Evolutionary conservation across 1,140 invertebrate species (phyloP), one percentile per base, ranked within the genome.

Genomic region (Tetraneura akinire): DNA sequence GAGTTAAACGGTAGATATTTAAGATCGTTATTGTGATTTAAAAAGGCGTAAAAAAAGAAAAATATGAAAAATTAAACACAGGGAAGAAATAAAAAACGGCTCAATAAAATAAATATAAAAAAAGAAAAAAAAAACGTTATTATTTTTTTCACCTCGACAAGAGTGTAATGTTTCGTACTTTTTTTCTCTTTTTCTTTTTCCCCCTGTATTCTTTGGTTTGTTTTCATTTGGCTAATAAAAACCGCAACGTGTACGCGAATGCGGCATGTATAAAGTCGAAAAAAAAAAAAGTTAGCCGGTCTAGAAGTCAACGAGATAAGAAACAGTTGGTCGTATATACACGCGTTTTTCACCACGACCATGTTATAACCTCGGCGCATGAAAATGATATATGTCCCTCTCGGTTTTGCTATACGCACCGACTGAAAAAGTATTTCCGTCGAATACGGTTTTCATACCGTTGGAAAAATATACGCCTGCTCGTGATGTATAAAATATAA

Each of bases 91-190:
- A 68, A 37, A 37, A 4, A 37, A 37, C 32, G 8, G 21, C 23
- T 29, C 68, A 71, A 51, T 71, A 29, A 71, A 51, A 29, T 29
- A 51, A 26, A 23, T 45, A 51, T n/a, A n/a, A n/a, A n/a, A n/a
- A n/a, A n/a, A n/a, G n/a, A n/a, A n/a, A n/a, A n/a, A n/a, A n/a
- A n/a, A n/a, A n/a, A n/a, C n/a, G n/a, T n/a, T n/a, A n/a, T n/a
- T n/a, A 71, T 71, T 71, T 66, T 51, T 71, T 23, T n/a, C 23
- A 29, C 42, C 37, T 26, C 47, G 66, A 47, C 66, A 68, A 47
- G n/a, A n/a, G n/a, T 68, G 68, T 51, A 71, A 71, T 51, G 68
- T 14, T 51, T 23, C 23, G 47, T 51, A 51, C 16, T 37, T 71
- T 68, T n/a, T n/a, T n/a, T n/a, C n/a, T n/a, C n/a, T n/a, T n/a